Conservation (phyloP, 2,888 invertebrate species). For the Melikaiella ostensackeni region DNA sequence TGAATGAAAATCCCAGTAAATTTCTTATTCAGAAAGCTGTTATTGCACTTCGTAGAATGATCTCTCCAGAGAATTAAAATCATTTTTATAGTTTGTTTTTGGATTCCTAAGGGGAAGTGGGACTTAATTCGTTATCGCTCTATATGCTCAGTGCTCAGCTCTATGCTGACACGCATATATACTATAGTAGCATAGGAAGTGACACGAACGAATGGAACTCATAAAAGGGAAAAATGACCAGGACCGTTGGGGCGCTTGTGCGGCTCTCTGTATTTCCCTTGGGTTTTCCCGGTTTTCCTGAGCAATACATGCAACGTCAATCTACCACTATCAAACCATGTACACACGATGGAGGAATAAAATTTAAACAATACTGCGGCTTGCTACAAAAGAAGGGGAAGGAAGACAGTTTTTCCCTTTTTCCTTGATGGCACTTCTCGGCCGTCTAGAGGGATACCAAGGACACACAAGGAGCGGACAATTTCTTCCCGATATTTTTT, state of each 20-base stretch:
- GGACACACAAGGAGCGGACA: too few relatives aligned
- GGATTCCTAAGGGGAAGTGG: neutral
- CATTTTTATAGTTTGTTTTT: neutral
- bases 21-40: too few relatives aligned
- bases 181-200: constrained; percentile 58
- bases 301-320: constrained; percentile 58
- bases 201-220: constrained; percentile 74
- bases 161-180: neutral
- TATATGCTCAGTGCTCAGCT: neutral
- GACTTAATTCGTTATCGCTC: neutral
- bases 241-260: constrained; percentile 65
- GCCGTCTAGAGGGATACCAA: neutral
- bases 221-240: constrained; percentile 75
- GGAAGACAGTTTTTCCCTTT: constrained; percentile 15
- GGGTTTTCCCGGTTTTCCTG: constrained; percentile 63
- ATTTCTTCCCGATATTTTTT: neutral
- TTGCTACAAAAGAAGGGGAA: neutral
- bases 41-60: neutral
- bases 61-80: neutral
- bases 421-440: constrained; percentile 4
- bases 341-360: constrained; percentile 57
- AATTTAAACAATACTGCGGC: constrained; percentile 67
- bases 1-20: too few relatives aligned
- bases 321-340: constrained; percentile 48
- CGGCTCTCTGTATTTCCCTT: constrained; percentile 68